Evolutionary conservation across 2,888 invertebrate species (phyloP), one percentile per base, ranked within the genome.

Genomic region (Drosophila anceps): DNA sequence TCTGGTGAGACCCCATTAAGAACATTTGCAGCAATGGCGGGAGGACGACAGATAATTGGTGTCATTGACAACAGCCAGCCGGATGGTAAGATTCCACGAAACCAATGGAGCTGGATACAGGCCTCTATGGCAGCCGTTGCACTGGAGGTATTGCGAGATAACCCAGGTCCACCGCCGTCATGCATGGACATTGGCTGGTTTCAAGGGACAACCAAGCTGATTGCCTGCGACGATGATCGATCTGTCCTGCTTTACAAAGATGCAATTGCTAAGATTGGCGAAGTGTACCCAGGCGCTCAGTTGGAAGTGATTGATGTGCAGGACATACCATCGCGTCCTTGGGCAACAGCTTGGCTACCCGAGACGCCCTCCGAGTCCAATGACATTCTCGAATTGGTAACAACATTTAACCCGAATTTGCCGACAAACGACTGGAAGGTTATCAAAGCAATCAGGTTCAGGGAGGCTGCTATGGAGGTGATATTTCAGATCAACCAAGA

Each of bases 321-420:
- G 37, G 33, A 66, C 29, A 71, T 74, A 44, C 61, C 48, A n/a
- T 33, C 46, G 2, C 46, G 35, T 2, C 74, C 71, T 18, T 71
- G 71, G 71, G 57, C 51, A 8, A 74, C 65, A 44, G 53, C 71
- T 39, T 71, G 74, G 71, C 57, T 74, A 2, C 70, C 71, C 10
- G 29, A 65, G 5, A 58, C 31, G 9, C 44, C 65, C 1, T 54
- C 66, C 5, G 60, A 71, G 4, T 27, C 58, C 12, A 57, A 18
- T 6, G 51, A 57, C 0, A 70, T 76, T 20, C 43, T 74, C 8
- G 53, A 58, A 8, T 7, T 74, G 41, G 1, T 70, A 5, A 29
- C 51, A 24, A 10, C 15, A 8, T 58, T 20, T 4, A 72, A 63
- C 20, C 58, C 67, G 15, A 33, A 43, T 4, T 41, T 76, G 33